Base-by-base conservation (phyloP, 2,888 invertebrate species). In the Lasioglossum marginatum region DNA sequence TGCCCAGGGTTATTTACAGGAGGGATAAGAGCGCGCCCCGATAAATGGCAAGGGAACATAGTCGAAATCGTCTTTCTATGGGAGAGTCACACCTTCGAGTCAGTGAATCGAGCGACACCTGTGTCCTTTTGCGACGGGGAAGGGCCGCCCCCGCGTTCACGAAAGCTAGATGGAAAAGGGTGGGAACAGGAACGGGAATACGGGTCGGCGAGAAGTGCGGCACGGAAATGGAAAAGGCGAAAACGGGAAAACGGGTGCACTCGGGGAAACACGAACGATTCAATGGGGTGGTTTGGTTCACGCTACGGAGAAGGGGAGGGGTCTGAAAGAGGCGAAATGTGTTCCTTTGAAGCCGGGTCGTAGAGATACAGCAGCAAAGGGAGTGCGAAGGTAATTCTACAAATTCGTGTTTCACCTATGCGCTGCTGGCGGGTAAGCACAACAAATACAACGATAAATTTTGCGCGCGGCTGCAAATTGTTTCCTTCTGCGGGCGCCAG, bases 241-340 rank as follows among this genome's bases (percentile, higher is more conserved):
- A 82, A 89, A 89, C 82, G 82, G 82, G 75, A 85, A 91, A 86
- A 82, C 83, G 83, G 76, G 73, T 75, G 73, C 80, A 87, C 86
- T 88, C 85, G 85, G 73, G 77, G 85, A 90, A 92, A 90, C 86
- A 89, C 77, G 77, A 68, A 73, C 76, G 79, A 84, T 87, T 91
- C 85, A 87, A 89, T 89, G 71, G 85, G 81, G 85, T 57, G 84
- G 82, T 88, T 91, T 77, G 70, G 79, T 82, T 77, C 73, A 74
- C 83, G 81, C 71, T 27, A 43, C 74, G 57, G 12, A 31, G 72
- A 19, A 43, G 72, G 48, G 75, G 52, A 66, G 23, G 70, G 77
- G 31, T 31, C 72, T 75, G 63, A 70, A 83, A 37, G 76, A 78
- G 74, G 73, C 79, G 84, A 89, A 90, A 88, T 85, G 87, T 89